phyloP scores from a whole-genome alignment of 2,113 vertebrate species.

The Vireo altiloquus region DNA sequence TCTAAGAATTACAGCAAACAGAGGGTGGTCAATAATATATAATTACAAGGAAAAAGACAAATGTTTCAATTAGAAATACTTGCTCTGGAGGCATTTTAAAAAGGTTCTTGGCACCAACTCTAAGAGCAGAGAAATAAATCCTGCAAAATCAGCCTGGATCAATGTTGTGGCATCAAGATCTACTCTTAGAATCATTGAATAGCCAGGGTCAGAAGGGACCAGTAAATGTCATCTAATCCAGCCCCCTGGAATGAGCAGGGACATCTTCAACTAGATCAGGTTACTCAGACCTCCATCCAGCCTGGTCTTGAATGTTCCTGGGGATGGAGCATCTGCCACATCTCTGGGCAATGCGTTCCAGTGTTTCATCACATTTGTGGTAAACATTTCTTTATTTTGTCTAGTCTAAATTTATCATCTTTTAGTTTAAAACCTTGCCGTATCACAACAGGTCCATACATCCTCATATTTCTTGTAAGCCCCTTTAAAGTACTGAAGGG shows the following conservation, averaged over 20 bases:
- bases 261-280: background rate
- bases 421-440: background rate
- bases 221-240: background rate
- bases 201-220: background rate
- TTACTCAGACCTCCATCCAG: background rate
- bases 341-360: background rate
- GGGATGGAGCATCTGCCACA: no score
- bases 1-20: background rate
- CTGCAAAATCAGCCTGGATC: background rate
- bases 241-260: background rate
- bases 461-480: background rate
- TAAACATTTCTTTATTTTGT: background rate
- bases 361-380: background rate
- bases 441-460: background rate
- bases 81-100: background rate
- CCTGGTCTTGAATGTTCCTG: background rate
- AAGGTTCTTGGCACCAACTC: background rate
- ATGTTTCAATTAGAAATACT: background rate
- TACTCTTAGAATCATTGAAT: background rate
- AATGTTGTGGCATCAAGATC: background rate
- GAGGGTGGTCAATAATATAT: background rate
- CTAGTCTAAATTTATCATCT: background rate
- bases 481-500: background rate
- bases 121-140: background rate
- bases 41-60: background rate